A percentile compares a stretch with the other conserved stretches of the same genome.
Conservation (phyloP, 2,113 vertebrate genomes). For the Tor tambroides region DNA sequence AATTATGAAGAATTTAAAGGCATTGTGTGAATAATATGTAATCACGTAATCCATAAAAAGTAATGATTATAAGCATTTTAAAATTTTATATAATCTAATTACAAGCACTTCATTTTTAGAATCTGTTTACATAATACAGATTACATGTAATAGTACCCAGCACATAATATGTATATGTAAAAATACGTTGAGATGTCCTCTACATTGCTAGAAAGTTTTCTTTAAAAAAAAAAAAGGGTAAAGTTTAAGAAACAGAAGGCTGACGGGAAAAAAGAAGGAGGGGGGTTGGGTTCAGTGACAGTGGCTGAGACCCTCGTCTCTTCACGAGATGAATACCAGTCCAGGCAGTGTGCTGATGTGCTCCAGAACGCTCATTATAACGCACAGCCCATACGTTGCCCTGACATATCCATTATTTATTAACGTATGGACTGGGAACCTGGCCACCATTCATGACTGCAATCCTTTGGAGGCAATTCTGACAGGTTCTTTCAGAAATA, state of each 20-base stretch:
- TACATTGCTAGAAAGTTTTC: constrained; percentile 19
- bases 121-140: too few species aligned
- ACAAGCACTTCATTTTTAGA: too few species aligned
- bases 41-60: too few species aligned
- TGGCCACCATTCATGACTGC: constrained; percentile 63
- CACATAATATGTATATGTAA: neutral
- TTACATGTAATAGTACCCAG: too few species aligned
- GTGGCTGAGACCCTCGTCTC: constrained; percentile 39
- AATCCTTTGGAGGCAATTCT: constrained; percentile 63
- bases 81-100: too few species aligned
- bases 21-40: too few species aligned
- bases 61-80: too few species aligned
- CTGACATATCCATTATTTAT: constrained; percentile 75
- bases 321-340: constrained; percentile 60
- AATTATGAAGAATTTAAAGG: too few species aligned
- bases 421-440: constrained; percentile 66
- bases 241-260: constrained; percentile 41
- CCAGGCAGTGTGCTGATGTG: constrained; percentile 65
- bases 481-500: constrained; percentile 67
- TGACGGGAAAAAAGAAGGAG: constrained; percentile 33
- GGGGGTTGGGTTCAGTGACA: constrained; percentile 35
- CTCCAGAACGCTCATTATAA: constrained; percentile 73
- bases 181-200: neutral
- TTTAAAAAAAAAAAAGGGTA: constrained; percentile 20
- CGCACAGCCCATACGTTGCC: constrained; percentile 70